Conservation (phyloP, 2,113 vertebrate genomes). For the Dromas ardeola region DNA sequence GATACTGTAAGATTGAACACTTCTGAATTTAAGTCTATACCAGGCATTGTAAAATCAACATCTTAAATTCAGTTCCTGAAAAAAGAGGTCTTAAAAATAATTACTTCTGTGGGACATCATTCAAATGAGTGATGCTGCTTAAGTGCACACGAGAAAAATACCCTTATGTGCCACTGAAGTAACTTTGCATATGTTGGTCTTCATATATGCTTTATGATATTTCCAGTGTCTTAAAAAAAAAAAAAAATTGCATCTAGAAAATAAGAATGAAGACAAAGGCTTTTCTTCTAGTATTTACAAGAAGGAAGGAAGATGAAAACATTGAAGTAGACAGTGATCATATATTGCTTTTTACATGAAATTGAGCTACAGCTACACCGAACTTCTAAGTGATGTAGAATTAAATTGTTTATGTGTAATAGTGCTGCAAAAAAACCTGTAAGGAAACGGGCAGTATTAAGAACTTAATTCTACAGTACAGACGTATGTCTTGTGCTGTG, state of each 20-base stretch:
- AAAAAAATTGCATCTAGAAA: background rate
- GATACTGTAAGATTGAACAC: background rate
- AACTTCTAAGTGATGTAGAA: constrained; percentile 2
- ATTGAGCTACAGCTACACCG: background rate
- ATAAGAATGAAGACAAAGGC: background rate
- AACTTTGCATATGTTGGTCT: background rate
- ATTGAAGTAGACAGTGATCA: background rate
- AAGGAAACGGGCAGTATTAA: constrained; percentile 21
- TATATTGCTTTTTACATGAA: background rate
- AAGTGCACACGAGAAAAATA: background rate
- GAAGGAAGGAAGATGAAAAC: background rate
- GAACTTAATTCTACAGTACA: constrained; percentile 35
- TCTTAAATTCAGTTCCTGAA: background rate
- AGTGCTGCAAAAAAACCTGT: background rate
- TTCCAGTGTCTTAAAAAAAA: background rate
- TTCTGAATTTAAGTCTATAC: background rate
- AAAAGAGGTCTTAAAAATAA: background rate
- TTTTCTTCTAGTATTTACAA: background rate
- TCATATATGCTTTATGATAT: background rate
- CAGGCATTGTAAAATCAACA: constrained; percentile 1
- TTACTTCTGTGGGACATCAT: background rate
- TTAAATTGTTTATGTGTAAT: constrained; percentile 38
- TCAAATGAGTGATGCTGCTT: background rate
- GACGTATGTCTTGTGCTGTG: background rate
- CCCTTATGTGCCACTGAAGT: background rate